Conservation (phyloP, 2,113 vertebrate genomes). For the Catharus minimus region DNA sequence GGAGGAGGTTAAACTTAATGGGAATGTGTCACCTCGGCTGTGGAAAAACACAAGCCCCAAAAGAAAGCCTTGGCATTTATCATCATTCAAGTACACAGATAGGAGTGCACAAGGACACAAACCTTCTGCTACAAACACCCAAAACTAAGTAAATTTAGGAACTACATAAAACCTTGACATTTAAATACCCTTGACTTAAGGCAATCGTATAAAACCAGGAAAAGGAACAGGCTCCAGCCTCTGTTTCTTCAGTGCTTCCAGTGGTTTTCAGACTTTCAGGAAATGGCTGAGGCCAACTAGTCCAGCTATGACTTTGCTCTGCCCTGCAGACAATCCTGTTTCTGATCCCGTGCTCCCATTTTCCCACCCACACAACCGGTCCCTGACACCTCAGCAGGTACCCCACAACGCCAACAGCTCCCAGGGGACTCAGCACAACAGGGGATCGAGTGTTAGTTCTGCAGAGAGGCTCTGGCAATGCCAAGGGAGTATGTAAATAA, state of each 20-base stretch:
- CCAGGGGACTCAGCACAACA: not conserved
- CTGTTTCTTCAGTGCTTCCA: not conserved
- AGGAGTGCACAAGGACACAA: slow-evolving; percentile 23
- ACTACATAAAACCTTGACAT: slow-evolving; percentile 22
- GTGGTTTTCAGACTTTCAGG: not conserved
- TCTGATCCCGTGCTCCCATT: not conserved
- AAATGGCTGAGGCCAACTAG: not conserved
- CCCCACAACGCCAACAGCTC: not conserved
- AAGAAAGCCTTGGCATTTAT: slow-evolving; percentile 54
- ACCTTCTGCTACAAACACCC: slow-evolving; percentile 3
- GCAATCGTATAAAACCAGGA: not conserved
- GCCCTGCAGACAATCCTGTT: not conserved
- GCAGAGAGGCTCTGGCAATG: not conserved
- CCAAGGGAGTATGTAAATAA: not conserved
- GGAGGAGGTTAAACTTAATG: not conserved
- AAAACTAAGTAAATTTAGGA: slow-evolving; percentile 12
- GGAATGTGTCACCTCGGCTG: not conserved
- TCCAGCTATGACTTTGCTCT: not conserved
- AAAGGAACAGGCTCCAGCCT: not conserved
- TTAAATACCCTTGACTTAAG: slow-evolving; percentile 28
- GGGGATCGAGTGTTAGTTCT: not conserved
- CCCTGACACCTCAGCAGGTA: not conserved
- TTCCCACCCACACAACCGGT: not conserved
- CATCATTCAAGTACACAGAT: slow-evolving; percentile 19
- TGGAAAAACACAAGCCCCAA: slow-evolving; percentile 23